phyloP scores from a whole-genome alignment of 2,888 invertebrate species.

The Epiperipatus broadwayi region DNA sequence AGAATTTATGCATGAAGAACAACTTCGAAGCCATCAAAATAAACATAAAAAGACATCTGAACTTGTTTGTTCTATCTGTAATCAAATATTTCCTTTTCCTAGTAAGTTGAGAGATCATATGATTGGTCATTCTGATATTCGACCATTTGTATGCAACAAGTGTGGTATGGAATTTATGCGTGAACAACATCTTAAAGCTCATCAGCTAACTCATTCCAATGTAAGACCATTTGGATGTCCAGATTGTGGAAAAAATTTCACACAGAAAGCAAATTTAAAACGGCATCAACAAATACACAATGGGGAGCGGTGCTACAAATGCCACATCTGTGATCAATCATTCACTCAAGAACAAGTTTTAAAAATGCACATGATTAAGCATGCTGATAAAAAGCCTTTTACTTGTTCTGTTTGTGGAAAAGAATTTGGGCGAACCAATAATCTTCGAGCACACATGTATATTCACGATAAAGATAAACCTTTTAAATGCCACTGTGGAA shows the following conservation, averaged over 20 bases:
- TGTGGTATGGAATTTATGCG: constrained; percentile 31
- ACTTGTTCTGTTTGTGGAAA: constrained; percentile 29
- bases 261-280: constrained; percentile 30
- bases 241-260: constrained; percentile 26
- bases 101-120: constrained; percentile 28
- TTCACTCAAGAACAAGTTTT: constrained; percentile 30
- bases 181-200: constrained; percentile 30
- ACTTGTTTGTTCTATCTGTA: constrained; percentile 18
- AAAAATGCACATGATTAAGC: constrained; percentile 30
- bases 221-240: constrained; percentile 27
- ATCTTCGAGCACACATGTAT: constrained; percentile 30
- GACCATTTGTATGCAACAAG: constrained; percentile 27
- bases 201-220: constrained; percentile 29
- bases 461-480: constrained; percentile 29
- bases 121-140: constrained; percentile 25
- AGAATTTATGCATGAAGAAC: constrained; percentile 22
- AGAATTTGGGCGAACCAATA: constrained; percentile 28
- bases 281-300: constrained; percentile 29
- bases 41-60: too few species aligned
- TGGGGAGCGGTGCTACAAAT: constrained; percentile 24
- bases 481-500: constrained; percentile 28
- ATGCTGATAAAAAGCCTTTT: constrained; percentile 29
- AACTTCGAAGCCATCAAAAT: too few species aligned
- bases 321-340: constrained; percentile 27
- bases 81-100: constrained; percentile 25